Percentiles rank a stretch among this genome's conserved stretches.
These are phyloP conservation scores for Zootoca vivipara DNA, from an alignment of 2,113 vertebrate genomes.

Conservation along the genomic window DNA sequence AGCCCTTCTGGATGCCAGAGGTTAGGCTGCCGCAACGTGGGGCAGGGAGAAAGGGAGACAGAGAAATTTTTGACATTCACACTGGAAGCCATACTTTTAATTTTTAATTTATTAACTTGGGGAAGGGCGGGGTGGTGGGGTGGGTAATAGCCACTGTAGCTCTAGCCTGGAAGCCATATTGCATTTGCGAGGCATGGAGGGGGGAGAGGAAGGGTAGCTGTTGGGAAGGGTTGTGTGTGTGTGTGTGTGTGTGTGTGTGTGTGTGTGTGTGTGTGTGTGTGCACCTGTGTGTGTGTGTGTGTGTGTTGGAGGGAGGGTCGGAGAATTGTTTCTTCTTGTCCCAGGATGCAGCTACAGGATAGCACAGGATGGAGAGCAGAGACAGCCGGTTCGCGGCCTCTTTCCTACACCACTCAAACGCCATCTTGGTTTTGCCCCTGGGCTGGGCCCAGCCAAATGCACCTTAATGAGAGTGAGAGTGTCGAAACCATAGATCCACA, in stretches of 20 bases:
- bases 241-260: background rate
- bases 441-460: conserved; percentile 10
- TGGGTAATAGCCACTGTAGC: background rate
- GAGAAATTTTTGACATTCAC: background rate
- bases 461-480: conserved; percentile 5
- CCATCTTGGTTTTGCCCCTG: background rate
- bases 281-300: too few species aligned
- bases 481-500: background rate
- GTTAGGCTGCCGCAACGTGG: too few species aligned
- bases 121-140: background rate
- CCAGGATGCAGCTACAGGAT: background rate
- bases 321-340: background rate
- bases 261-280: background rate
- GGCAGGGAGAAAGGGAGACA: background rate
- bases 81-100: conserved; percentile 38
- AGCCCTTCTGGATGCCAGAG: background rate
- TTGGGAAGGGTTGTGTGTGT: too few species aligned
- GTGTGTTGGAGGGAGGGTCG: background rate
- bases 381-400: too few species aligned
- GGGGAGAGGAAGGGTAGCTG: background rate
- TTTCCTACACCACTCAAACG: background rate
- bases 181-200: background rate
- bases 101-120: conserved; percentile 28
- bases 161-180: background rate
- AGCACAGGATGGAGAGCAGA: background rate